phyloP scores from a whole-genome alignment of 30 jellyfish, hydroid and myxozoan species.

The Nemopilema nomurai region DNA sequence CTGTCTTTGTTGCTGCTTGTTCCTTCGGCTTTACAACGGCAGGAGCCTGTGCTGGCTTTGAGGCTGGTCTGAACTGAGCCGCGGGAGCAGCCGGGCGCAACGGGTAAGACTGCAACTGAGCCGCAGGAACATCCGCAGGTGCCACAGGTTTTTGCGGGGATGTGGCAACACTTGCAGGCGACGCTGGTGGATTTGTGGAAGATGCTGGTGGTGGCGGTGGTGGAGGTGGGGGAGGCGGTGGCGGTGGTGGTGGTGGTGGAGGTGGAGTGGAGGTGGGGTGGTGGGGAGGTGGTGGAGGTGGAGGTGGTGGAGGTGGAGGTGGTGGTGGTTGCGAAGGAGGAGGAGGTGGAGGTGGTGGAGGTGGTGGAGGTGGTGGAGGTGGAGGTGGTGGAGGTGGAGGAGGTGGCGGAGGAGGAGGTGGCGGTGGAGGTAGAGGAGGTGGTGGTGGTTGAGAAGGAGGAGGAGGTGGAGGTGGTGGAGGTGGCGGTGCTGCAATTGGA shows the following conservation, averaged over 20 bases:
- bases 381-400: constrained; percentile 68
- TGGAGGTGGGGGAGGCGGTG: constrained; percentile 41
- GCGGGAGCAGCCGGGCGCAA: constrained; percentile 20
- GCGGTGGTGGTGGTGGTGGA: constrained; percentile 59
- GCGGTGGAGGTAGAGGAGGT: constrained; percentile 54
- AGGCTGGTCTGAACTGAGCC: constrained; percentile 40
- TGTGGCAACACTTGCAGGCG: constrained; percentile 44
- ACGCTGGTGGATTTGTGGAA: constrained; percentile 34
- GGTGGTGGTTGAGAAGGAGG: constrained; percentile 55
- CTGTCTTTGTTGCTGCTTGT: constrained; percentile 42
- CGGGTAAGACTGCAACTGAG: constrained; percentile 18
- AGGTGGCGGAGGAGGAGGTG: constrained; percentile 64
- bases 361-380: constrained; percentile 73
- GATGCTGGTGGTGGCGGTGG: constrained; percentile 50
- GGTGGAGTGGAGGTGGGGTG: constrained; percentile 46
- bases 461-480: constrained; percentile 55
- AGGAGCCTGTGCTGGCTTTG: constrained; percentile 26
- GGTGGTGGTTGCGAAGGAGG: constrained; percentile 19
- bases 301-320: constrained; percentile 9
- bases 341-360: constrained; percentile 77
- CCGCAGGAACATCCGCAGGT: constrained; percentile 24
- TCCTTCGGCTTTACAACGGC: constrained; percentile 31
- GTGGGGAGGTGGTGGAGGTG: constrained; percentile 53
- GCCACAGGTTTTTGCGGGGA: constrained; percentile 31
- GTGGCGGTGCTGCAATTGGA: constrained; percentile 57